A percentile compares a stretch with the other conserved stretches of the same genome.
phyloP scores from a whole-genome alignment of 2,888 invertebrate species.

The Drosophila peninsularis region DNA sequence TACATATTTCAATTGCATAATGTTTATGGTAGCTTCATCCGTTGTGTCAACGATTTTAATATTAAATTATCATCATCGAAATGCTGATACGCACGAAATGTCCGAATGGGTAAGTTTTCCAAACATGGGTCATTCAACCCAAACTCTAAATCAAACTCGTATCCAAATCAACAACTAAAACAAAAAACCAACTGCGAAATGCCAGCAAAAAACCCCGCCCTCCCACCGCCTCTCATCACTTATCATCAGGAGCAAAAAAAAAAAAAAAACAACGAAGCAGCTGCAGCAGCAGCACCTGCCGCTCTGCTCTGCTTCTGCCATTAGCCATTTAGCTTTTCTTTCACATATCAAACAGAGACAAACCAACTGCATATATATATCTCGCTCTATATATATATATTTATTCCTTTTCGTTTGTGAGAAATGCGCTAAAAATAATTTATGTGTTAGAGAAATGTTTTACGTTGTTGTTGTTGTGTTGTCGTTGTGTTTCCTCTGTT shows the following conservation, averaged over 20 bases:
- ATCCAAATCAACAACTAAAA: conserved; percentile 71
- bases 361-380: conserved; percentile 22
- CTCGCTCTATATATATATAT: conserved; percentile 3
- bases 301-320: conserved; percentile 33
- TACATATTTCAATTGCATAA: conserved; percentile 99
- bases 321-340: conserved; percentile 63
- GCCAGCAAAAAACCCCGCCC: conserved; percentile 9
- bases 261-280: not conserved
- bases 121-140: conserved; percentile 55
- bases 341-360: conserved; percentile 41
- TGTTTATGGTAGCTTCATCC: conserved; percentile 99
- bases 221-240: conserved; percentile 36
- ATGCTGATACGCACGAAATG: conserved; percentile 98
- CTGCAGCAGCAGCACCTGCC: conserved; percentile 13
- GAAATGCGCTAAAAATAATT: conserved; percentile 57
- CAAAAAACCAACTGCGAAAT: conserved; percentile 36
- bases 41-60: conserved; percentile 99
- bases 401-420: conserved; percentile 11
- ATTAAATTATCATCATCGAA: conserved; percentile 98
- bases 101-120: conserved; percentile 94
- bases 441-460: conserved; percentile 71
- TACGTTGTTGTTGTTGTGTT: conserved; percentile 34
- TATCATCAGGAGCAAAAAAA: conserved; percentile 41
- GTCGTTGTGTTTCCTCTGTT: conserved; percentile 57
- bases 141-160: conserved; percentile 52